Base-by-base conservation (phyloP, 2,888 invertebrate genomes). In the Acronicta leporina region DNA sequence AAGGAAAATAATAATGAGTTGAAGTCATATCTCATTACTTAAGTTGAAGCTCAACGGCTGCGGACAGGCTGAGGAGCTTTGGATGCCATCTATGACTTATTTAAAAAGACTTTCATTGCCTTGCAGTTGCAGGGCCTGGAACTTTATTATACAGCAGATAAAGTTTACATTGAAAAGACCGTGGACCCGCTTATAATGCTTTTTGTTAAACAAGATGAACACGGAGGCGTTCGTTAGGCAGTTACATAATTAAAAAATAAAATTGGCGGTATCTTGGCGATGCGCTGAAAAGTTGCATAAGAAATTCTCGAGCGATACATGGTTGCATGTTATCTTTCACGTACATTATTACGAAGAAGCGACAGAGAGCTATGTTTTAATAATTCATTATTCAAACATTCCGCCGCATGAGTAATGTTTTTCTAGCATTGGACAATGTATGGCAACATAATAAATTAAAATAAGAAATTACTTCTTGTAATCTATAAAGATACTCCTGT, bases 1-100 rank as follows among this genome's bases (percentile, higher is more conserved):
- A 88, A 86, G 86, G 81, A 85, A 88, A 88, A 88, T 89, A 88
- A 88, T 89, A 92, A 92, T 90, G 88, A 91, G 87, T 83, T 85
- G 84, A 88, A 92, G 91, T 91, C 92, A 90, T 91, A 92, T 90
- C 90, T 92, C 89, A 90, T 91, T 90, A 92, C 89, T 91, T 87
- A 90, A 89, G 87, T 90, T 89, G 85, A 88, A 87, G 87, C 89
- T 86, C 86, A 87, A 88, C 86, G 82, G 76, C 84, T 86, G 87
- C 79, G 84, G 91, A 91, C 91, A 90, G 89, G 83, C 81, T 82
- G 83, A 79, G 83, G 77, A 85, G 87, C 85, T 87, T 85, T 85
- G 85, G 65, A 84, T 84, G 84, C 81, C 84, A 82, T 80, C 80
- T 84, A 75, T 67, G 79, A 66, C 68, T 73, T 72, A 74, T 73